phyloP scores from a whole-genome alignment of 2,888 invertebrate genomes.

The Itoplectis maculator region DNA sequence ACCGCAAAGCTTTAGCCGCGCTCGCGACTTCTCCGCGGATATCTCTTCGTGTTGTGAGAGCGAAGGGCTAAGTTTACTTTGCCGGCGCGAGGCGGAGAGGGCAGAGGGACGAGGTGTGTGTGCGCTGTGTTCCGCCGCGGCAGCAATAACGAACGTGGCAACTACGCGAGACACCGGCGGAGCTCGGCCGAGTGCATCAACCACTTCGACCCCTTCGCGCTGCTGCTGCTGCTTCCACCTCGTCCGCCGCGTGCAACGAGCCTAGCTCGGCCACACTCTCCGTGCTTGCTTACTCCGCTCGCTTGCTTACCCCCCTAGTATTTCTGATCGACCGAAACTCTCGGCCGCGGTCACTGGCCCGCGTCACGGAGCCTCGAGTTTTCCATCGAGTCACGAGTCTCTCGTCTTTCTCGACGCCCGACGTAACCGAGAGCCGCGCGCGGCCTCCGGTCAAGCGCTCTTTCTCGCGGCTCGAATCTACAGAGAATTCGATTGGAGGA shows the following conservation, averaged over 20 bases:
- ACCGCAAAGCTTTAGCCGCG: conserved; percentile 16
- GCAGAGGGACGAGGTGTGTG: conserved; percentile 2
- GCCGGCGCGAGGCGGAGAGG: conserved; percentile 8
- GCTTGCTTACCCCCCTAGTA: conserved; percentile 31
- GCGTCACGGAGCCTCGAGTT: conserved; percentile 22
- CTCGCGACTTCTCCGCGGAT: conserved; percentile 19
- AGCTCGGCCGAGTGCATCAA: conserved; percentile 17
- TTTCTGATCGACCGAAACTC: conserved; percentile 54
- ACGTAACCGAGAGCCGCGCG: neutral
- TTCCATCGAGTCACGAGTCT: conserved; percentile 21
- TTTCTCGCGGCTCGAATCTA: neutral
- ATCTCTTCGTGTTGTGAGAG: conserved; percentile 67
- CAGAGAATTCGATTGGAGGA: conserved; percentile 18
- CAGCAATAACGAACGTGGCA: conserved; percentile 44
- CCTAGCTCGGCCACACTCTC: neutral
- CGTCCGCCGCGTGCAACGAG: conserved; percentile 10
- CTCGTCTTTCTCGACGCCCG: too few relatives aligned
- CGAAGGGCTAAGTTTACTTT: conserved; percentile 69
- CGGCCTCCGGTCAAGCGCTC: conserved; percentile 1
- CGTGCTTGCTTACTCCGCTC: conserved; percentile 25
- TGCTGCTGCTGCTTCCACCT: too few relatives aligned
- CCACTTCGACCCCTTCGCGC: conserved; percentile 36
- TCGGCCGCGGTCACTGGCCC: conserved; percentile 42
- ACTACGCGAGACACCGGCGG: conserved; percentile 5
- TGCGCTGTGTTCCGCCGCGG: conserved; percentile 8